Evolutionary conservation across 2,113 vertebrate species (phyloP).

Genomic region (Burhinus bistriatus): DNA sequence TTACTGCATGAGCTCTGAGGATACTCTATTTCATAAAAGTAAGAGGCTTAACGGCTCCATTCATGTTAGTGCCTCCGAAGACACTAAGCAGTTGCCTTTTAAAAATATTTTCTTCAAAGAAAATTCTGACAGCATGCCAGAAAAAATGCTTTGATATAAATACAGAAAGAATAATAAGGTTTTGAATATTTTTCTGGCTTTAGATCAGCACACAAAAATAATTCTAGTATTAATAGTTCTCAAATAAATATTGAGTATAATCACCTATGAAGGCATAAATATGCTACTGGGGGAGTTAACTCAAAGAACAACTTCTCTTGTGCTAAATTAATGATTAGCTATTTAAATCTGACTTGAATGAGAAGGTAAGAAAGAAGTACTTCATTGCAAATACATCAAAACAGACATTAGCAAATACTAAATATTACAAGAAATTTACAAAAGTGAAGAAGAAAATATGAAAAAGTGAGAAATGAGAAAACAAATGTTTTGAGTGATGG

Average conservation of each 20-base stretch:
- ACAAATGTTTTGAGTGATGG: neutral
- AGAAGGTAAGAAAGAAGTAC: neutral
- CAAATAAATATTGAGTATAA: neutral
- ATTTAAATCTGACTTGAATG: neutral
- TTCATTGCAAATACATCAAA: neutral
- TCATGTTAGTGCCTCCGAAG: neutral
- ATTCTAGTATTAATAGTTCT: neutral
- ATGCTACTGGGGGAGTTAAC: neutral
- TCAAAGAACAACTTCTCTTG: neutral
- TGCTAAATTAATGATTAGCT: neutral
- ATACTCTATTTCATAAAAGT: neutral
- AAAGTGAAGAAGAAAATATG: neutral
- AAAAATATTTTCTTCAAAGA: neutral
- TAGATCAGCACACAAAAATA: neutral
- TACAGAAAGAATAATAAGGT: neutral
- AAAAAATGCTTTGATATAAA: neutral
- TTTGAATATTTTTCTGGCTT: neutral
- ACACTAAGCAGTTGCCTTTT: neutral
- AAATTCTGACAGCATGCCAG: neutral
- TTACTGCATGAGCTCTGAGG: neutral
- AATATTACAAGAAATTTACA: neutral
- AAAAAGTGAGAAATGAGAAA: neutral
- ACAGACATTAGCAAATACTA: neutral
- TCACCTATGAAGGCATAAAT: neutral
- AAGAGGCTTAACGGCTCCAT: neutral